These are phyloP conservation scores for Phrynocephalus versicolor DNA, from an alignment of 2,113 vertebrate species.

Conservation along the genomic window DNA sequence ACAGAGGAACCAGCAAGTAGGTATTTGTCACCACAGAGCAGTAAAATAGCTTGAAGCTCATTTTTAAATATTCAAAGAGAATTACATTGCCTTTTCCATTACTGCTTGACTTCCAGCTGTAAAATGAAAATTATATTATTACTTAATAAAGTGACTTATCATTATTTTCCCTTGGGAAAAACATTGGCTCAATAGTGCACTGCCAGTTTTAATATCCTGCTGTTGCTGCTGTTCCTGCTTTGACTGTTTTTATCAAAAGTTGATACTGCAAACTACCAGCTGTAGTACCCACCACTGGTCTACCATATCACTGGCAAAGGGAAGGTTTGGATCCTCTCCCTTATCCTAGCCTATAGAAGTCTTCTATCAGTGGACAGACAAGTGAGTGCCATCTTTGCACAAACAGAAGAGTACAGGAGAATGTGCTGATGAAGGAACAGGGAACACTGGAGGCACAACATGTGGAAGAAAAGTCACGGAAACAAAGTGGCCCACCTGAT, in stretches of 20 bases:
- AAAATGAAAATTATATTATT: not conserved
- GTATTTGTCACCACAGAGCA: not conserved
- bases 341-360: not conserved
- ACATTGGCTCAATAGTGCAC: too few relatives aligned
- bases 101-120: not conserved
- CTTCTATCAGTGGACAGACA: not conserved
- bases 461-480: not conserved
- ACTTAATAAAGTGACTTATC: too few relatives aligned
- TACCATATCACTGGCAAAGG: not conserved
- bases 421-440: not conserved
- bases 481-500: not conserved
- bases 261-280: not conserved
- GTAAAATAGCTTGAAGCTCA: not conserved
- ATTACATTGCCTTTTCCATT: not conserved
- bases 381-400: not conserved
- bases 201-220: too few relatives aligned
- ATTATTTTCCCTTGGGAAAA: too few relatives aligned
- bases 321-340: not conserved
- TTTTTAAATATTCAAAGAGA: not conserved
- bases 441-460: not conserved
- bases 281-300: not conserved
- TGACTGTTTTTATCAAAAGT: too few relatives aligned
- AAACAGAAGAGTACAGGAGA: not conserved
- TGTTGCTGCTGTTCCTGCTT: too few relatives aligned
- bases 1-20: not conserved